Percentiles rank a stretch among this genome's conserved stretches.
These are phyloP conservation scores for Druceiella hillmani DNA, from an alignment of 2,888 invertebrate genomes.

Conservation along the genomic window DNA sequence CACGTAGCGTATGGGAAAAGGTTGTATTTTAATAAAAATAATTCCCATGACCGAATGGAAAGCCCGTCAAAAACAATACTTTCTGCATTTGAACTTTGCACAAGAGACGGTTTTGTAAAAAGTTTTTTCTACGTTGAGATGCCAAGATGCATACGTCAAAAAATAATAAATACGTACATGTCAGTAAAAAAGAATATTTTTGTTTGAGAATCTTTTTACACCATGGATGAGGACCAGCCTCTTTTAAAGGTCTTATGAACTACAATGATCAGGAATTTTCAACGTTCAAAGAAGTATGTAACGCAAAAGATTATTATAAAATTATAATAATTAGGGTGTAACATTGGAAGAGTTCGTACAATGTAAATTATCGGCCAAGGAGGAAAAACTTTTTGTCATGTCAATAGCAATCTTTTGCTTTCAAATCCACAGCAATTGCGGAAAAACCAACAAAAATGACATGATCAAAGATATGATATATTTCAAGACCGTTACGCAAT, in stretches of 20 bases:
- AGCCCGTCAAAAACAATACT: constrained; percentile 18
- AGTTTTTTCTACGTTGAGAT: constrained; percentile 22
- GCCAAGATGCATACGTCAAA: constrained; percentile 22
- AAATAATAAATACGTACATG: constrained; percentile 23
- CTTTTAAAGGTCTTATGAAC: constrained; percentile 22
- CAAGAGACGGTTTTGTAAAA: constrained; percentile 21
- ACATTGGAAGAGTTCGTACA: constrained; percentile 22
- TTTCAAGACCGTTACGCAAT: background rate
- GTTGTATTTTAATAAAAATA: too few relatives aligned
- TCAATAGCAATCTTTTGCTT: constrained; percentile 20
- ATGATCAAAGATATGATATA: constrained; percentile 11
- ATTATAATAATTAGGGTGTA: constrained; percentile 27
- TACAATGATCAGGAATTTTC: constrained; percentile 15
- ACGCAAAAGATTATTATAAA: constrained; percentile 26
- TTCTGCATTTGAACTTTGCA: constrained; percentile 21
- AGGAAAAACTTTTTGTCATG: constrained; percentile 21
- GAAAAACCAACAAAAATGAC: constrained; percentile 18
- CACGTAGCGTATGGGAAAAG: constrained; percentile 21
- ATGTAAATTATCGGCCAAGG: constrained; percentile 13
- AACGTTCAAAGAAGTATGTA: constrained; percentile 26
- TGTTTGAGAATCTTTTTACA: constrained; percentile 21
- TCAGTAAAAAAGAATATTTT: constrained; percentile 23
- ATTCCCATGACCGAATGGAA: background rate
- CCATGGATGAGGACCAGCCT: too few relatives aligned
- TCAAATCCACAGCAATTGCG: constrained; percentile 19